Conservation (phyloP, 2,888 invertebrate genomes). For the Ethmia dodecea region DNA sequence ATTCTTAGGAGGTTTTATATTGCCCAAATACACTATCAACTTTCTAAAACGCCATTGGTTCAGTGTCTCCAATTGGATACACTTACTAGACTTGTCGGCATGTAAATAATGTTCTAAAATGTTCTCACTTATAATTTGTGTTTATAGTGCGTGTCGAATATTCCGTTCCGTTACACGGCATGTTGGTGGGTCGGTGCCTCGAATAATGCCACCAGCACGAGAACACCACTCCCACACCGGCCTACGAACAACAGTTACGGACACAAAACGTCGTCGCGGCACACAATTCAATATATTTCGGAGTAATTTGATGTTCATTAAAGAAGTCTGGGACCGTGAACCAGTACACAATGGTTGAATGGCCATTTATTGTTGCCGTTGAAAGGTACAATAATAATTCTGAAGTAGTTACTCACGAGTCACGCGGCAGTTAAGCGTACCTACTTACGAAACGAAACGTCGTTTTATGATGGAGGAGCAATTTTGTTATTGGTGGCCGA, state of each 20-base stretch:
- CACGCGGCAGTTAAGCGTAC: constrained; percentile 64
- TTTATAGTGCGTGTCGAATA: constrained; percentile 72
- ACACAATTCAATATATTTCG: constrained; percentile 76
- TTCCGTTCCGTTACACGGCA: constrained; percentile 71
- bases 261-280: constrained; percentile 68
- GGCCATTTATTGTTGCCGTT: constrained; percentile 73
- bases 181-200: constrained; percentile 57
- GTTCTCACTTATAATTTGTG: constrained; percentile 77
- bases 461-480: constrained; percentile 43
- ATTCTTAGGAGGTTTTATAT: too few species aligned
- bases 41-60: too few species aligned
- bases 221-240: constrained; percentile 40
- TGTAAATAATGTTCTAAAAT: constrained; percentile 64
- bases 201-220: constrained; percentile 42
- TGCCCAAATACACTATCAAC: too few species aligned
- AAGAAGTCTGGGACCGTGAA: constrained; percentile 76
- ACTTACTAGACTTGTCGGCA: constrained; percentile 46
- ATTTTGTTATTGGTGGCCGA: constrained; percentile 39
- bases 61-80: neutral
- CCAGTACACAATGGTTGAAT: constrained; percentile 77
- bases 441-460: constrained; percentile 68
- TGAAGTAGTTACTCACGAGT: constrained; percentile 64
- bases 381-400: constrained; percentile 71
- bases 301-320: constrained; percentile 77
- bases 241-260: constrained; percentile 55